phyloP scores from a whole-genome alignment of 1,140 invertebrate species.

The Drosophila busckii region DNA sequence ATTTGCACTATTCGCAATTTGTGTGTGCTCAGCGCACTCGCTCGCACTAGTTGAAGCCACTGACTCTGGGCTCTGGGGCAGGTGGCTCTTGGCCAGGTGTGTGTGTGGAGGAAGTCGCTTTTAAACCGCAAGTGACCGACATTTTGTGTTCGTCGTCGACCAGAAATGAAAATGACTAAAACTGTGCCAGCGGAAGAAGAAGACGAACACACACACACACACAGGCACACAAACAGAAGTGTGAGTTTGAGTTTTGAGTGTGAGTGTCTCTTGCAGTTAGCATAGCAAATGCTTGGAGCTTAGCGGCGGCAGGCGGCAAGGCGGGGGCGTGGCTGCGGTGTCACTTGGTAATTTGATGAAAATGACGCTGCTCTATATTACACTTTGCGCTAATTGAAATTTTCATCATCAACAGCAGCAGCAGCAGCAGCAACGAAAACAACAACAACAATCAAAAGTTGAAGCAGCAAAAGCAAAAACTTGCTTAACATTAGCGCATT shows the following conservation, averaged over 20 bases:
- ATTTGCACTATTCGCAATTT: constrained; percentile 71
- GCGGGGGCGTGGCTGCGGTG: constrained; percentile 40
- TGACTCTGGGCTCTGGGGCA: neutral
- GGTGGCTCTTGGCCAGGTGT: neutral
- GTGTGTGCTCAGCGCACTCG: constrained; percentile 8
- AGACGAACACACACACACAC: constrained; percentile 61
- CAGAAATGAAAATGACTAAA: constrained; percentile 69
- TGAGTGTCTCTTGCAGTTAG: neutral
- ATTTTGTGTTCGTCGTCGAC: constrained; percentile 66
- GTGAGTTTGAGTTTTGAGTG: constrained; percentile 4
- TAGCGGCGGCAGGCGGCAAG: neutral
- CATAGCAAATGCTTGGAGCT: no score
- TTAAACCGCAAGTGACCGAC: constrained; percentile 73
- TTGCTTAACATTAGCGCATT: constrained; percentile 9
- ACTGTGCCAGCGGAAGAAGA: constrained; percentile 65
- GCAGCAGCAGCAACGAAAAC: no score
- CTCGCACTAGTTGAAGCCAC: constrained; percentile 1
- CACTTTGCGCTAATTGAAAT: constrained; percentile 69
- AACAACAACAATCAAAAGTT: neutral
- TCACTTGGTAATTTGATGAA: constrained; percentile 74
- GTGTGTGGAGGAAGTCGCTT: neutral
- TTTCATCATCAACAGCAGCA: constrained; percentile 46
- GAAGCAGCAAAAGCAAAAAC: no score
- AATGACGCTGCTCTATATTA: constrained; percentile 69
- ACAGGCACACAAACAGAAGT: no score